These are phyloP conservation scores for Callyntrura sp. DNA, from an alignment of 2,888 invertebrate genomes.

Conservation along the genomic window DNA sequence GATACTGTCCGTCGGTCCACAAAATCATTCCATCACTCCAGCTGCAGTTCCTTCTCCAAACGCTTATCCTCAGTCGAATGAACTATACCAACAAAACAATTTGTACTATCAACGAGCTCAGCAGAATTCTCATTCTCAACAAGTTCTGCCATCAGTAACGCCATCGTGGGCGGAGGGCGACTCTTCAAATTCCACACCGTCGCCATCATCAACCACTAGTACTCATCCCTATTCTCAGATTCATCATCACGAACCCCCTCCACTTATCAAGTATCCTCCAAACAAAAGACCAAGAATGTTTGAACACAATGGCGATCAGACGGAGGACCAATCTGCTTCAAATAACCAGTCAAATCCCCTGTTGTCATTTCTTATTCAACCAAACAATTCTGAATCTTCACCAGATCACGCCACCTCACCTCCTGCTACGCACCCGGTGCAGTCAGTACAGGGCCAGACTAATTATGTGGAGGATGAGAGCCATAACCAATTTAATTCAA, in stretches of 20 bases:
- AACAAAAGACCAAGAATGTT: conserved; percentile 48
- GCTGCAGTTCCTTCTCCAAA: neutral
- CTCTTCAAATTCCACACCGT: conserved; percentile 1
- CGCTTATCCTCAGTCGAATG: neutral
- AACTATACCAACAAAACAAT: neutral
- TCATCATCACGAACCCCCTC: conserved; percentile 39
- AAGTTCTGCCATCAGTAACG: neutral
- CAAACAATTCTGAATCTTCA: conserved; percentile 80
- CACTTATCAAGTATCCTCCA: conserved; percentile 49
- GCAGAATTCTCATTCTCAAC: neutral
- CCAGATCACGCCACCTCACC: conserved; percentile 49
- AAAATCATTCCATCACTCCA: neutral
- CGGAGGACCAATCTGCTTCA: neutral
- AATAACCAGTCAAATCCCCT: conserved; percentile 74
- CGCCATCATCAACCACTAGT: neutral
- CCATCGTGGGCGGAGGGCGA: conserved; percentile 39
- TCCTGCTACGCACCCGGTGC: neutral
- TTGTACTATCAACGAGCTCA: neutral
- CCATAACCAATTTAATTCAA: neutral
- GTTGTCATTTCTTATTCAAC: conserved; percentile 82
- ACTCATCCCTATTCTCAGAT: neutral
- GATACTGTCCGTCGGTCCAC: neutral
- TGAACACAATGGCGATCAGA: neutral
- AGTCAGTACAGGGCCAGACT: neutral
- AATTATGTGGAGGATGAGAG: neutral